Evolutionary conservation across 2,113 vertebrate genomes (phyloP), one percentile per base, ranked within the genome.

Genomic region (Acanthochromis polyacanthus): DNA sequence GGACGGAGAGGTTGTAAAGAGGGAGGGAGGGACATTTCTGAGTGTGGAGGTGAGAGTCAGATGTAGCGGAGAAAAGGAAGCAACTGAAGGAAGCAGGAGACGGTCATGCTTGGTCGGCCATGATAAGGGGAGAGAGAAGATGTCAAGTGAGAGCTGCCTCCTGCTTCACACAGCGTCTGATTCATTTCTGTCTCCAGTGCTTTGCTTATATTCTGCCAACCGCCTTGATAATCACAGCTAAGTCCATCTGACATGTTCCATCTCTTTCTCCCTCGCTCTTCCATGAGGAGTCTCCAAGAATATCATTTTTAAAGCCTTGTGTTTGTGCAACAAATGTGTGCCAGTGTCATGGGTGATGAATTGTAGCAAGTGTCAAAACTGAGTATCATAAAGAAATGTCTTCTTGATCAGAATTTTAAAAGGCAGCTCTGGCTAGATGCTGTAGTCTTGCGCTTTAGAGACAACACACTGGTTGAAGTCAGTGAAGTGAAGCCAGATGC

Each of bases 41-140:
- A 17, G 14, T 12, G 36, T 53, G 22, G 78, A 55, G 55, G 71
- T 62, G 66, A 56, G 25, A 43, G 66, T 65, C 36, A 20, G 60
- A 52, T 48, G 68, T 63, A 32, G 73, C 59, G 40, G 63, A 14
- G 56, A 71, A 50, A 74, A 70, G 72, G 72, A 58, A 67, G 22
- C 17, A 30, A 11, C 32, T 20, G 23, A 28, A 23, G 36, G 70
- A 53, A 74, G 66, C 53, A 28, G 57, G 71, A 72, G 69, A 45
- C 59, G 9, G 78, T 75, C 52, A 62, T 40, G 32, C 78, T 76
- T 75, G 75, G 79, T 81, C 67, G 69, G 71, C 68, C 62, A 53
- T 43, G 65, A 60, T 14, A 57, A 78, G 40, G 22, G 45, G n/a
- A 9, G 65, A 67, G 30, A 76, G 67, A 14, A 22, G 48, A 80